Conservation (phyloP, 2,113 vertebrate genomes). For the Camelus bactrianus region DNA sequence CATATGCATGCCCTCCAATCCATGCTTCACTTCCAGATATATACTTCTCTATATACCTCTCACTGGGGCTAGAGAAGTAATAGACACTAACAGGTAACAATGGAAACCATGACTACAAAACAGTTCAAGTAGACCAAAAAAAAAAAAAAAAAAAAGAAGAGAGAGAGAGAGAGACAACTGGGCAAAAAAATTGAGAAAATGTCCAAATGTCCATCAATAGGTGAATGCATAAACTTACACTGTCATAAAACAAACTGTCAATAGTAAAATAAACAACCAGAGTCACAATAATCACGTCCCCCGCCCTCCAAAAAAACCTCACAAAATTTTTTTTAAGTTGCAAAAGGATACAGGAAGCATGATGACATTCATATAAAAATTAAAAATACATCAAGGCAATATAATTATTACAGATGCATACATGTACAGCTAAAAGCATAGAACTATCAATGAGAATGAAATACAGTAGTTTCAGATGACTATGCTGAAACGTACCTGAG, state of each 20-base stretch:
- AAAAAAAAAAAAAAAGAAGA: background rate
- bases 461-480: background rate
- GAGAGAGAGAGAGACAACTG: background rate
- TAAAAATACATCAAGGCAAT: background rate
- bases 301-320: background rate
- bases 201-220: background rate
- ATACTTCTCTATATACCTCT: background rate
- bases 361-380: background rate
- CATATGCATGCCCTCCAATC: background rate
- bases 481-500: background rate
- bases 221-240: background rate
- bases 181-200: background rate
- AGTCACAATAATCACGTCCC: background rate
- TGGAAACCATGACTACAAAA: background rate
- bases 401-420: background rate
- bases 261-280: background rate
- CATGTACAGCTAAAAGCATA: background rate
- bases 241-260: background rate
- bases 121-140: background rate
- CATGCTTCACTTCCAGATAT: background rate
- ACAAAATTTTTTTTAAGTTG: constrained; percentile 32
- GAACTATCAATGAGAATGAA: background rate
- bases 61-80: background rate
- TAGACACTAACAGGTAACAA: background rate
- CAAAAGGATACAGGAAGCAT: background rate